Evolutionary conservation across 2,113 vertebrate genomes (phyloP), one percentile per base, ranked within the genome.

Genomic region (Percina caprodes): DNA sequence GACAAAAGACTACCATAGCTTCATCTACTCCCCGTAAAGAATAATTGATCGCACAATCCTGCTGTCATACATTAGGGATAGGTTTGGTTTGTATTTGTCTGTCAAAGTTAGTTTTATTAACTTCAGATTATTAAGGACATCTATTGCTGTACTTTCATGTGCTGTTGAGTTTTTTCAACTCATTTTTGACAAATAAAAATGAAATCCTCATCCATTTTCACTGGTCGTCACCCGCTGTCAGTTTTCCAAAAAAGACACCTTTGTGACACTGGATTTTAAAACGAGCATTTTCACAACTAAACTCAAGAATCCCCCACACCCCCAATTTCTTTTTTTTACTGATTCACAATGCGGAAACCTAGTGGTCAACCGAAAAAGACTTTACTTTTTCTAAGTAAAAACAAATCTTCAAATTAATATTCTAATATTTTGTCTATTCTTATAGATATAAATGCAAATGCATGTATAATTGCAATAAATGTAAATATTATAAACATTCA

Each of bases 21-120:
- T 74, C 35, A 62, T 49, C 12, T 52, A 58, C 39, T 55, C 26
- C 16, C 24, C 5, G 78, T 74, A 62, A 74, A 80, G 75, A 77
- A 84, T 14, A 62, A 60, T n/a, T 71, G 23, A 84, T 69, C 3
- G 2, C 55, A 62, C 30, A 68, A 14, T 52, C 21, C 26, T 46
- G 35, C 18, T 2, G 24, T 33, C 4, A 39, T 2, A 18, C 19
- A 42, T 11, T 42, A 42, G 39, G 39, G 39, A 3, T 42, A 42
- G 39, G 39, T 39, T 39, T 10, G 39, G 39, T 42, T 42, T 10
- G 39, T 58, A 51, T 46, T 68, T 24, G 51, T 23, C 73, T 46
- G 35, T 30, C 11, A 68, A 74, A 74, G 54, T 70, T 70, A 62
- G 55, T 60, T 69, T 66, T 73, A 82, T 55, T 76, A 39, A 61